phyloP scores from a whole-genome alignment of 2,113 vertebrate genomes.

The Dermatemys mawii region DNA sequence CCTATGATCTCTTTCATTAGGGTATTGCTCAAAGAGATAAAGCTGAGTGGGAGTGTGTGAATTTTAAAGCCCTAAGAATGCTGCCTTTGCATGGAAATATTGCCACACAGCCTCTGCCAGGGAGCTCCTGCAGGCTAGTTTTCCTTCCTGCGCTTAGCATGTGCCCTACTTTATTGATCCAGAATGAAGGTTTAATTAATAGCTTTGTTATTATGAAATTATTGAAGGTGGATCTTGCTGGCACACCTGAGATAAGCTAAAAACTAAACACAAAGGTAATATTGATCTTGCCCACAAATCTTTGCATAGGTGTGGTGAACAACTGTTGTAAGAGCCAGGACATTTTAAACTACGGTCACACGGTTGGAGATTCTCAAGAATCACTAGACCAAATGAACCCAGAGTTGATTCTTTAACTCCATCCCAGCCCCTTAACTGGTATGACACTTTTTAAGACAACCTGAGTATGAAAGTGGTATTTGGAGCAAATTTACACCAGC shows the following conservation, averaged over 20 bases:
- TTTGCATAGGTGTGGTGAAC: neutral
- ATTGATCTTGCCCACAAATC: neutral
- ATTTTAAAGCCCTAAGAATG: neutral
- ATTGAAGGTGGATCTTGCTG: neutral
- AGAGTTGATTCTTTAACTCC: neutral
- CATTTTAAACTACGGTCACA: neutral
- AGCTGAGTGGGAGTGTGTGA: neutral
- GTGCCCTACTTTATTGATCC: slow-evolving; percentile 19
- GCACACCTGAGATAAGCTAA: neutral
- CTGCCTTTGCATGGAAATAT: neutral
- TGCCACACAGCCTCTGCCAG: neutral
- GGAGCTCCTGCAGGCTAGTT: neutral
- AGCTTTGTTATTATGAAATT: neutral
- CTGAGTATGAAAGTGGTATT: fast-evolving
- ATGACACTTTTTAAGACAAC: neutral
- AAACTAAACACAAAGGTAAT: neutral
- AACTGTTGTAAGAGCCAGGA: slow-evolving; percentile 19
- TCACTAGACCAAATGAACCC: neutral
- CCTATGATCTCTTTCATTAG: neutral
- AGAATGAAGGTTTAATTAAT: neutral
- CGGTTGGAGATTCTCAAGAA: neutral
- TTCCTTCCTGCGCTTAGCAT: fast-evolving
- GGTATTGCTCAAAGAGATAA: neutral
- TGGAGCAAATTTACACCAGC: neutral
- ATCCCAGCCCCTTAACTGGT: neutral